Evolutionary conservation across 2,888 invertebrate species (phyloP).

Genomic region (Phaonia tiefii): DNA sequence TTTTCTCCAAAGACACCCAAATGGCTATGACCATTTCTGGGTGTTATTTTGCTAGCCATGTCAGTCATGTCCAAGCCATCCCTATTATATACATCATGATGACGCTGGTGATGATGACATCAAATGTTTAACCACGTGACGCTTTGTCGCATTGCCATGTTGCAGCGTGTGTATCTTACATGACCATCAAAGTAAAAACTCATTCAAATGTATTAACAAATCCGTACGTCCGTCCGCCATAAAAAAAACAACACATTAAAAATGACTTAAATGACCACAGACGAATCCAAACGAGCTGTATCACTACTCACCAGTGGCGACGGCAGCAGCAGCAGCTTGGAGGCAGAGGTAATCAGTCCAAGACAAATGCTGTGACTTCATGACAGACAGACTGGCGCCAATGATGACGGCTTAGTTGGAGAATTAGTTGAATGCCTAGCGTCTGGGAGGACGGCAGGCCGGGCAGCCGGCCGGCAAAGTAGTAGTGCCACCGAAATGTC

Average conservation of each 20-base stretch:
- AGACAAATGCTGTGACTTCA: constrained; percentile 13
- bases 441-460: neutral
- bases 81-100: too few relatives aligned
- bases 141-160: neutral
- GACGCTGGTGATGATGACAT: constrained; percentile 29
- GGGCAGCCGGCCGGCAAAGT: neutral
- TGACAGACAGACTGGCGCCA: constrained; percentile 59
- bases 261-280: constrained; percentile 58
- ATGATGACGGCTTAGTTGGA: constrained; percentile 17
- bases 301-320: constrained; percentile 9
- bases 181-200: constrained; percentile 45
- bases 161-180: constrained; percentile 29
- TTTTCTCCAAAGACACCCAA: constrained; percentile 30
- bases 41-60: neutral
- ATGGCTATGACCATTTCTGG: neutral
- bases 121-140: constrained; percentile 19
- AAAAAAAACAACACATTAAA: constrained; percentile 27
- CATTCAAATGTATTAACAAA: constrained; percentile 38
- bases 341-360: too few relatives aligned
- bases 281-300: constrained; percentile 46
- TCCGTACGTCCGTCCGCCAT: constrained; percentile 16
- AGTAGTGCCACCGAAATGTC: constrained; percentile 33
- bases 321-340: constrained; percentile 2
- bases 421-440: neutral
- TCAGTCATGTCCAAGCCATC: neutral